A percentile compares a stretch with the other conserved stretches of the same genome.
phyloP scores from a whole-genome alignment of 1,140 invertebrate species.

The Musca vetustissima region DNA sequence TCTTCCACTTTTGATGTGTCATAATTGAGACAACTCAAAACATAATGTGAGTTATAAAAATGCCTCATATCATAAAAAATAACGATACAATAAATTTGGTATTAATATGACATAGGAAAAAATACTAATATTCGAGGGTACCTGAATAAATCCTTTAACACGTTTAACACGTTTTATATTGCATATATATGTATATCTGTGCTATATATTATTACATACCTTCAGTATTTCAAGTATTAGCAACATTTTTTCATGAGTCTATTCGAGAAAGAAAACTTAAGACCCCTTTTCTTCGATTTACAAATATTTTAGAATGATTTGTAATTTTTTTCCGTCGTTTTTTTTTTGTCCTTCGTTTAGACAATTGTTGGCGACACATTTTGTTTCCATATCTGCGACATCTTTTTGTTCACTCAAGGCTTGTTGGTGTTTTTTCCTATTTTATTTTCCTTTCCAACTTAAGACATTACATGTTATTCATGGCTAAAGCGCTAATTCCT shows the following conservation, averaged over 20 bases:
- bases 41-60: no score
- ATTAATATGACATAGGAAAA: no score
- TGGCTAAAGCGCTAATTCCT: constrained; percentile 21
- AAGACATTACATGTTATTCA: constrained; percentile 18
- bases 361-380: constrained; percentile 21
- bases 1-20: not conserved
- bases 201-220: no score
- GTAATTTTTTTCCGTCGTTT: constrained; percentile 8
- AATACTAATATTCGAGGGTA: no score
- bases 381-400: constrained; percentile 7
- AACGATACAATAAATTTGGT: no score
- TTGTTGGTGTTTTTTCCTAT: not conserved
- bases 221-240: no score
- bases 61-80: no score
- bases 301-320: constrained; percentile 5
- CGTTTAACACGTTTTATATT: no score
- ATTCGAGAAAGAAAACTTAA: no score
- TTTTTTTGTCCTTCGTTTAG: not conserved
- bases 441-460: constrained; percentile 7
- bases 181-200: no score
- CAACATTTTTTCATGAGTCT: no score
- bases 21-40: not conserved
- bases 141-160: no score
- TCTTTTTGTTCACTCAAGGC: constrained; percentile 9
- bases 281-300: not conserved